Evolutionary conservation across 1,140 invertebrate species (phyloP), one percentile per base, ranked within the genome.

Genomic region (Neoseiulus cucumeris): DNA sequence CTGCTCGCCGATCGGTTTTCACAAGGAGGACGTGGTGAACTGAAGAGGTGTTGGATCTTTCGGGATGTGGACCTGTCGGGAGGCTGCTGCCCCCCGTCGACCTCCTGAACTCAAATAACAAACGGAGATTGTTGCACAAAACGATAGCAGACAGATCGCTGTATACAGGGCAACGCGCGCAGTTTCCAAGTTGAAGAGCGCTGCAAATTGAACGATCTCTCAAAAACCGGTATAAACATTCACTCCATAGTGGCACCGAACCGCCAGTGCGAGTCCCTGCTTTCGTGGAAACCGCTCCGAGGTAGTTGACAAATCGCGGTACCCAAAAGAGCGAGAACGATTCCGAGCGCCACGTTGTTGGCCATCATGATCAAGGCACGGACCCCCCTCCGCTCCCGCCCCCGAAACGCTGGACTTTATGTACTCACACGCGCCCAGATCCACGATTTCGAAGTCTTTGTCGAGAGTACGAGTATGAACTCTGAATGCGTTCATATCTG

Each of bases 171-270:
- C 51, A 4, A 59, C 51, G 14, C 51, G 51, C 14, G 22, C 51
- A 17, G 51, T 59, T 59, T 59, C 51, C 51, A 59, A 29, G 51
- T 59, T 59, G 22, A 59, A 59, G 14, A 59, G 22, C 2, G 33
- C 22, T 17, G 51, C 17, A 29, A 59, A 6, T 4, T 4, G 9
- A 9, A 39, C 33, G 33, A 9, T 4, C 33, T 39, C 9, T 39
- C 33, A 39, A 9, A n/a, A n/a, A n/a, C n/a, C n/a, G n/a, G n/a
- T n/a, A n/a, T n/a, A n/a, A n/a, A n/a, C n/a, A n/a, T n/a, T n/a
- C n/a, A n/a, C n/a, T n/a, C n/a, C n/a, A n/a, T n/a, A n/a, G n/a
- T n/a, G n/a, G n/a, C n/a, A n/a, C n/a, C n/a, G n/a, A n/a, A n/a
- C n/a, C n/a, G n/a, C n/a, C n/a, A n/a, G n/a, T 44, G n/a, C 12